Evolutionary conservation across 2,797 vertebrate species (phyloP).

Genomic region (Melopsittacus undulatus): DNA sequence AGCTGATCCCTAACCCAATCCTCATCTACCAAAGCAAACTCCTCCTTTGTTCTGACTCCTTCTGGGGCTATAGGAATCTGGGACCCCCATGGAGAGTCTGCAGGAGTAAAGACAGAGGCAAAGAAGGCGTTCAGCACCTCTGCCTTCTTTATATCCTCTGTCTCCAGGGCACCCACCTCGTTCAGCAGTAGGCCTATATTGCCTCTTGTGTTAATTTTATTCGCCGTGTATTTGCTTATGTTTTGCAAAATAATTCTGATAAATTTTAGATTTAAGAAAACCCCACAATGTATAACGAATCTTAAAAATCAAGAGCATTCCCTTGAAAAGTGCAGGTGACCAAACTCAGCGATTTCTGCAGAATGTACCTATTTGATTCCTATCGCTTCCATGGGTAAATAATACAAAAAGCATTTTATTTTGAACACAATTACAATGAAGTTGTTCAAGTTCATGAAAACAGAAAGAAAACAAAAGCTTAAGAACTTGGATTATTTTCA

Average conservation of each 20-base stretch:
- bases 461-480: not conserved
- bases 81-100: too few species aligned
- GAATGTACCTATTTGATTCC: not conserved
- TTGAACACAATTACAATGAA: not conserved
- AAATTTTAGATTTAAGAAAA: not conserved
- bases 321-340: not conserved
- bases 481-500: not conserved
- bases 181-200: too few species aligned
- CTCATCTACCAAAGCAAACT: too few species aligned
- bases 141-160: too few species aligned
- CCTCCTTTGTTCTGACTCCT: too few species aligned
- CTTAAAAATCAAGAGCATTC: not conserved
- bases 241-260: not conserved
- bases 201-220: too few species aligned
- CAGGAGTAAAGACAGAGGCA: too few species aligned
- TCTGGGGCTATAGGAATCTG: too few species aligned
- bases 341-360: not conserved
- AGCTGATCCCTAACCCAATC: too few species aligned
- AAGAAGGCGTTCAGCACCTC: too few species aligned
- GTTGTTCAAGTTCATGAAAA: not conserved
- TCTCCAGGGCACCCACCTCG: too few species aligned
- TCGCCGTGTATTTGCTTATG: not conserved
- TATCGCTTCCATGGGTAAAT: not conserved
- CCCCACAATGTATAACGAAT: rapidly evolving
- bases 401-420: not conserved